Base-by-base conservation (phyloP, 2,888 invertebrate genomes). In the Meloe dianella region DNA sequence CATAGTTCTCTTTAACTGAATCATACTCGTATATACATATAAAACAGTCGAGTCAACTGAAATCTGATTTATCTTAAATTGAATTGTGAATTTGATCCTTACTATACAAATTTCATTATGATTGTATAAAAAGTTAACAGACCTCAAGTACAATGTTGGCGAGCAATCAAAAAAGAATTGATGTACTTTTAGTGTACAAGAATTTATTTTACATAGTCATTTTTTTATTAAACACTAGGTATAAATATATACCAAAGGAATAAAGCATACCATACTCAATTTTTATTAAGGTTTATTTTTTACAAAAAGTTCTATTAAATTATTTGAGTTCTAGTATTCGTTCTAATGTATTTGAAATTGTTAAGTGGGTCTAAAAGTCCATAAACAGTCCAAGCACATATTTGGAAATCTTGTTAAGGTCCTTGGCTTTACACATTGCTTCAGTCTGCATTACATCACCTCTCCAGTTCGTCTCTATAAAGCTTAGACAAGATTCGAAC, bases 381-480 rank as follows among this genome's bases (percentile, higher is more conserved):
- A 38, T 64, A 67, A 64, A 64, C 59, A 67, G 64, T 67, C 61
- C 38, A 14, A 60, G 61, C 61, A 67, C 64, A 63, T 59, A 64
- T 57, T 41, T 58, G 61, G 27, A 61, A 63, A 67, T 64, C 64
- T 64, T 67, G 67, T 67, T 67, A 59, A 64, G 67, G 67, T 63
- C 61, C 67, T 67, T 64, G 62, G 67, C 64, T 67, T 67, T 67
- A 62, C 67, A 67, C 67, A 56, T 67, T 56, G 64, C 67, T 57
- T 64, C 64, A 41, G 64, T 27, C 64, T 64, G 67, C 64, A 64
- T 67, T 64, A 67, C 58, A 61, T 60, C 67, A 64, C 67, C 61
- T 67, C 64, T 41, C 35, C 20, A 10, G 24, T 29, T 12, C 58
- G 10, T 14, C 63, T 65, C 58, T 29, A 38, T 57, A 63, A 60